A percentile compares a stretch with the other conserved stretches of the same genome.
Conservation (phyloP, 92 coral and sea anemone genomes). For the Zoanthus sansibaricus region DNA sequence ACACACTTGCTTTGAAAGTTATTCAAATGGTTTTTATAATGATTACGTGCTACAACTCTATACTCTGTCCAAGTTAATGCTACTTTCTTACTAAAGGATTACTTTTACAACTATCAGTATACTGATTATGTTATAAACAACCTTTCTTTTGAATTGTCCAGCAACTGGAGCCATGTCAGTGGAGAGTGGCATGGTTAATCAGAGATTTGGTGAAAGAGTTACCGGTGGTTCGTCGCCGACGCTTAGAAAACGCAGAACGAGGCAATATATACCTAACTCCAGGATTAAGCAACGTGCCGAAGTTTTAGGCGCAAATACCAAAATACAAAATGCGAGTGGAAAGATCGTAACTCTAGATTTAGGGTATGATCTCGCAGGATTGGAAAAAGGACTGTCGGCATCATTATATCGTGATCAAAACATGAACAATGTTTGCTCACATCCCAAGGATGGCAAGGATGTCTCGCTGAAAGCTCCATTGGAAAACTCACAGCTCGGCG, state of each 20-base stretch:
- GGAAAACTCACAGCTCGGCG: conserved; percentile 75
- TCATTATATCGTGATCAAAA: conserved; percentile 65
- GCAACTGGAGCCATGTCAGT: conserved; percentile 51
- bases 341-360: conserved; percentile 38
- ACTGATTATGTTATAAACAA: neutral
- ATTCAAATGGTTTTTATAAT: neutral
- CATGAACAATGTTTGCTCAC: conserved; percentile 58
- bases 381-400: conserved; percentile 38
- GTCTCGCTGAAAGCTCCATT: conserved; percentile 39
- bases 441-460: conserved; percentile 41
- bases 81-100: neutral
- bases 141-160: neutral
- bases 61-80: neutral
- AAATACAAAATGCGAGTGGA: conserved; percentile 7
- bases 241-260: conserved; percentile 75
- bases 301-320: conserved; percentile 15
- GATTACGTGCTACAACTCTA: neutral
- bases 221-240: conserved; percentile 82
- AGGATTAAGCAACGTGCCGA: conserved; percentile 47
- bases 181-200: conserved; percentile 57
- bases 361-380: conserved; percentile 34
- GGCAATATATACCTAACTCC: conserved; percentile 83
- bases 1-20: neutral
- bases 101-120: neutral
- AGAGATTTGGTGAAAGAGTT: conserved; percentile 69